These are phyloP conservation scores for Physocephala rufipes DNA, from an alignment of 2,888 invertebrate genomes.

Conservation along the genomic window DNA sequence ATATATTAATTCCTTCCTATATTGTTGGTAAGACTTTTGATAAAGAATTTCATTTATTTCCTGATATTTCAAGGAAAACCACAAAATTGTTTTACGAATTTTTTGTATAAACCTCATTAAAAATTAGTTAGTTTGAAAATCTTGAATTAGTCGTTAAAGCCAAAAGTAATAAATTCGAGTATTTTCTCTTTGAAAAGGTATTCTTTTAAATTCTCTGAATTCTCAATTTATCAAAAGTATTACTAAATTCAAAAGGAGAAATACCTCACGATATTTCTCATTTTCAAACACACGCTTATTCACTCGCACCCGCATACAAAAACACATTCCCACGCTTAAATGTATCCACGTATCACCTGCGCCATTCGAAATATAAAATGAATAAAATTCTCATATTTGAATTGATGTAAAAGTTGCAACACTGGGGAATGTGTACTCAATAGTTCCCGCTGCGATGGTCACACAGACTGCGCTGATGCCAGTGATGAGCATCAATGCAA, in stretches of 20 bases:
- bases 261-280: neutral
- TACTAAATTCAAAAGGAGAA: constrained; percentile 8
- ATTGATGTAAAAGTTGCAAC: constrained; percentile 64
- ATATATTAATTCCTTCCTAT: constrained; percentile 10
- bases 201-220: constrained; percentile 12
- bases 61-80: too few species aligned
- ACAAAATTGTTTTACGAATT: too few species aligned
- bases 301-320: constrained; percentile 27
- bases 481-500: constrained; percentile 73
- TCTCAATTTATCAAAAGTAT: neutral
- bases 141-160: too few species aligned
- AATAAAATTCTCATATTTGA: neutral
- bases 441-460: constrained; percentile 70
- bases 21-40: constrained; percentile 2
- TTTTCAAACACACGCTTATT: neutral
- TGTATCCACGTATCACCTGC: neutral
- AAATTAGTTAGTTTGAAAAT: too few species aligned
- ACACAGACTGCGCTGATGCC: constrained; percentile 68
- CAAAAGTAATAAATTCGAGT: too few species aligned
- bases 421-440: constrained; percentile 73
- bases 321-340: constrained; percentile 17
- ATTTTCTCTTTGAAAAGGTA: neutral
- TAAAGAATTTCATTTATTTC: constrained; percentile 4
- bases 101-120: too few species aligned
- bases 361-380: neutral